Base-by-base conservation (phyloP, 2,888 invertebrate species). In the Ischnus inquisitorius region DNA sequence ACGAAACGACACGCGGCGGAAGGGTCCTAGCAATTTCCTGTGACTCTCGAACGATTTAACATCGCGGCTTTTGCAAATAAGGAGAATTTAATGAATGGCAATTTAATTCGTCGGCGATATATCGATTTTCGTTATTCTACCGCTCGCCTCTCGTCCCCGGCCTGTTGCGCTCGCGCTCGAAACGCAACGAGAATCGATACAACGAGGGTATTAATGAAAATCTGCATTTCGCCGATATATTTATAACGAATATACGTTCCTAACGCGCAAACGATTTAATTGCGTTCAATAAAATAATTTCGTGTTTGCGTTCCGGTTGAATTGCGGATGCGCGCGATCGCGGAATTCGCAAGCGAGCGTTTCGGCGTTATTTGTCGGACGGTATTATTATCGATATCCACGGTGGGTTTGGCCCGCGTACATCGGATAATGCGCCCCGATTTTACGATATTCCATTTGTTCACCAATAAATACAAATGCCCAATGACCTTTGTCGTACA, bases 281-380 rank as follows among this genome's bases (percentile, higher is more conserved):
- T 22, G 41, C 10, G n/a, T 65, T 10, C 41, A 8, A 41, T 22
- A 43, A 65, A 41, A 39, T 41, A 65, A 65, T 65, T 19, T 19
- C 41, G 19, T 14, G 39, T 65, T 65, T 41, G 41, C 48, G 16
- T 68, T 48, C 16, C 28, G 48, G 28, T 46, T 46, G 68, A 68
- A 68, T 68, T 16, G 28, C 46, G 25, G 28, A n/a, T 48, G 8
- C 41, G 10, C 25, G 48, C 22, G 34, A 28, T 51, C 68, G 8
- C 28, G 39, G 28, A n/a, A n/a, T 28, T 28, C n/a, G 22, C 10
- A 19, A 28, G 3, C 1, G n/a, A 3, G 48, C 19, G 8, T 10
- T 3, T 48, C n/a, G n/a, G 34, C 8, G 8, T 34, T 34, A 68
- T 28, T 41, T 19, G 65, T 43, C 6, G 25, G 8, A n/a, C 48